These are phyloP conservation scores for Masnerella sp. DNA, from an alignment of 2,888 invertebrate genomes.

Conservation along the genomic window DNA sequence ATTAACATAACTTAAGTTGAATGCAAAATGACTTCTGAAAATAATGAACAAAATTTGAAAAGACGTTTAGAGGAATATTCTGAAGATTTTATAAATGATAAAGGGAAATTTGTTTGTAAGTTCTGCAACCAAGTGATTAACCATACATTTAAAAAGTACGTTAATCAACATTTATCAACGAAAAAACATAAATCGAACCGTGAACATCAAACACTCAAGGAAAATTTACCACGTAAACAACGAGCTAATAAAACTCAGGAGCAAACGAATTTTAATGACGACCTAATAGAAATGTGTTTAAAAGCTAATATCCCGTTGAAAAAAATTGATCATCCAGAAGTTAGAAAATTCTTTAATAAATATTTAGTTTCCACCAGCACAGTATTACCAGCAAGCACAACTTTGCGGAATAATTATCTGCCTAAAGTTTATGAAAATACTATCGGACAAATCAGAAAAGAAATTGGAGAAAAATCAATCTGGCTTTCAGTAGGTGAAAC, in stretches of 20 bases:
- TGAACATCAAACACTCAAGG: not conserved
- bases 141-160: not conserved
- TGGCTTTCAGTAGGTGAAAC: conserved; percentile 4
- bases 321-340: not conserved
- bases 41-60: not conserved
- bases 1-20: too few species aligned
- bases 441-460: not conserved
- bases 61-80: conserved; percentile 4
- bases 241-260: not conserved
- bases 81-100: not conserved
- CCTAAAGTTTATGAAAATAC: not conserved
- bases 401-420: not conserved
- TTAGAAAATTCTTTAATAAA: not conserved
- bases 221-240: not conserved
- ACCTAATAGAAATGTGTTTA: not conserved
- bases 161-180: not conserved
- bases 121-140: not conserved
- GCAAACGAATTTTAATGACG: not conserved
- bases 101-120: not conserved
- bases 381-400: not conserved
- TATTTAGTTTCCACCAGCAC: not conserved
- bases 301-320: not conserved
- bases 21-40: not conserved
- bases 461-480: not conserved
- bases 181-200: not conserved